A percentile compares a stretch with the other conserved stretches of the same genome.
phyloP scores from a whole-genome alignment of 2,888 invertebrate species.

The Emmelina monodactyla region DNA sequence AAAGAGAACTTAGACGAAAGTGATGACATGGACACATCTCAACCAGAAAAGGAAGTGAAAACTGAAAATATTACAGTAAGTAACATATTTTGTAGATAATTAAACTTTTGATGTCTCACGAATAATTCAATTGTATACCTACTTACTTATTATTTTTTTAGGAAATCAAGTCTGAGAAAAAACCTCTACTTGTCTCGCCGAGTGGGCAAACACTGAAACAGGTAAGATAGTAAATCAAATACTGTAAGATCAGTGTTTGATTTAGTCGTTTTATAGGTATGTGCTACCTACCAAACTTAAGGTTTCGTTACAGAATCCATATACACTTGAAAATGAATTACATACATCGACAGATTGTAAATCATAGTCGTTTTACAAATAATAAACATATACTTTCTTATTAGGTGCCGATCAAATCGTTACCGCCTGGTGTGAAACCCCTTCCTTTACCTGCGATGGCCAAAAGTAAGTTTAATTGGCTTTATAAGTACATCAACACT shows the following conservation, averaged over 20 bases:
- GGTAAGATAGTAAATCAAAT: conserved; percentile 20
- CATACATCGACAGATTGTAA: too few species aligned
- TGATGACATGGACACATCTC: conserved; percentile 2
- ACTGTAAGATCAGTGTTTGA: too few species aligned
- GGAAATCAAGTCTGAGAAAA: background rate
- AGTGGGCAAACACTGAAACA: conserved; percentile 51
- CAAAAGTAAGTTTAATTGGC: too few species aligned
- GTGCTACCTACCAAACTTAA: too few species aligned
- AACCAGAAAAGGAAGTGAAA: background rate
- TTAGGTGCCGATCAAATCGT: conserved; percentile 42
- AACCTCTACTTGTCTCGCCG: conserved; percentile 32
- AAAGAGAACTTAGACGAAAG: conserved; percentile 18
- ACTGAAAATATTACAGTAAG: conserved; percentile 7
- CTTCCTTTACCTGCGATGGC: conserved; percentile 39
- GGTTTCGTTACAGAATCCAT: too few species aligned
- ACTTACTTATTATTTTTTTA: background rate
- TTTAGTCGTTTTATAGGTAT: too few species aligned
- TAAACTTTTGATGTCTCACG: background rate
- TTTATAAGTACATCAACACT: too few species aligned
- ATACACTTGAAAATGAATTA: too few species aligned
- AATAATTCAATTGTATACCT: background rate
- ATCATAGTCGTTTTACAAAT: too few species aligned
- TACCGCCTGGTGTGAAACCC: conserved; percentile 53
- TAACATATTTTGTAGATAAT: background rate
- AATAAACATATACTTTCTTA: conserved; percentile 14